phyloP scores from a whole-genome alignment of 1,140 invertebrate genomes.

The Argopecten irradians region DNA sequence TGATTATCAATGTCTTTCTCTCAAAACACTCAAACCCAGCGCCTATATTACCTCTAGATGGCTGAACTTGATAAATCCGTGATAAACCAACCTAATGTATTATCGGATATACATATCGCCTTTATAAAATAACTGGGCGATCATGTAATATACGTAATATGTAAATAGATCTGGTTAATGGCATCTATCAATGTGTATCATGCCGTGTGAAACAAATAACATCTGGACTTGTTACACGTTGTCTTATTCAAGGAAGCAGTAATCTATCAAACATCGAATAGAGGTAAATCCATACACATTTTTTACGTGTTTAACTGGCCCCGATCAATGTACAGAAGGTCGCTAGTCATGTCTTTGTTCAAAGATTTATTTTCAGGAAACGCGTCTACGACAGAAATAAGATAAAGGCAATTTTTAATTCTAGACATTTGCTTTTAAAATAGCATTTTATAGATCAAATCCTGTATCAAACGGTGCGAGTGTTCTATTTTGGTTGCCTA shows the following conservation, averaged over 20 bases:
- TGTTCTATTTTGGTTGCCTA: too few species aligned
- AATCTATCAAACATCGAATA: background rate
- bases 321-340: background rate
- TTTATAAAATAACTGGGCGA: background rate
- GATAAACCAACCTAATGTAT: background rate
- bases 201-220: background rate
- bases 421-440: background rate
- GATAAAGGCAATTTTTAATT: background rate
- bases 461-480: background rate
- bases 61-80: background rate
- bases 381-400: background rate
- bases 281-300: background rate
- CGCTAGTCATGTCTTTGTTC: background rate
- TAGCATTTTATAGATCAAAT: background rate
- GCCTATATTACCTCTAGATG: background rate
- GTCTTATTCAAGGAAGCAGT: background rate
- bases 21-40: background rate
- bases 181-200: background rate
- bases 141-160: background rate
- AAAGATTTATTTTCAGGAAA: constrained; percentile 7
- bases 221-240: background rate
- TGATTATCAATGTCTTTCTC: background rate
- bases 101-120: background rate
- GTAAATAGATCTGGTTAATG: background rate
- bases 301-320: background rate